phyloP scores from a whole-genome alignment of 1,140 invertebrate species.

The Papilio polytes region DNA sequence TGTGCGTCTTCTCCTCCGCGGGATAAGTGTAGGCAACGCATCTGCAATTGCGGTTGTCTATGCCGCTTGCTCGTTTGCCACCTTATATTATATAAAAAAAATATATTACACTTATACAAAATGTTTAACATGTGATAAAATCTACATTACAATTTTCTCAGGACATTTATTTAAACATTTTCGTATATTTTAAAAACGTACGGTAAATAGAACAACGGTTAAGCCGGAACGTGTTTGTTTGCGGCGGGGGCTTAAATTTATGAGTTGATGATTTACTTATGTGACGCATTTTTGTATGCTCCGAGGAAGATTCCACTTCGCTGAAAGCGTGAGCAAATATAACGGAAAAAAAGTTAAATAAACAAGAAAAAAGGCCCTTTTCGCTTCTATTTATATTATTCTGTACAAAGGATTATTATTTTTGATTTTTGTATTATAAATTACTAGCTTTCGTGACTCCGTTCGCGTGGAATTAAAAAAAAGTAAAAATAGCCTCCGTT shows the following conservation, averaged over 20 bases:
- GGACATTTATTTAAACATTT: not conserved
- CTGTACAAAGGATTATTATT: not conserved
- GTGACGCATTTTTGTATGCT: slow-evolving; percentile 25
- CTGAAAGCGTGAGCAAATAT: slow-evolving; percentile 10
- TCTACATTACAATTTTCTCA: not conserved
- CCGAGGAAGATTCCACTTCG: slow-evolving; percentile 21
- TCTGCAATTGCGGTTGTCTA: no score
- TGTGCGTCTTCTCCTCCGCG: no score
- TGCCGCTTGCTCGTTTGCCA: no score
- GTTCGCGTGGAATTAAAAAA: no score
- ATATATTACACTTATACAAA: no score
- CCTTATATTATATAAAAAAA: no score
- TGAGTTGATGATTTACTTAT: slow-evolving; percentile 29
- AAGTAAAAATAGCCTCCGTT: no score
- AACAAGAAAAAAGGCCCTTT: not conserved
- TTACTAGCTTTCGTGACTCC: no score
- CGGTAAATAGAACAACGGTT: slow-evolving; percentile 11
- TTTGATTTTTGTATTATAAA: no score
- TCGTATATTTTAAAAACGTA: slow-evolving; percentile 13
- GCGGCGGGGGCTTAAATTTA: slow-evolving; percentile 17
- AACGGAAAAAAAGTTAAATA: slow-evolving; percentile 18
- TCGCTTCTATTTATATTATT: not conserved
- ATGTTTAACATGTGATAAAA: not conserved
- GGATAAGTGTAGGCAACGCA: no score
- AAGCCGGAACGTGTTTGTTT: slow-evolving; percentile 24